These are phyloP conservation scores for Hippocampus abdominalis DNA, from an alignment of 2,113 vertebrate genomes.

Conservation along the genomic window DNA sequence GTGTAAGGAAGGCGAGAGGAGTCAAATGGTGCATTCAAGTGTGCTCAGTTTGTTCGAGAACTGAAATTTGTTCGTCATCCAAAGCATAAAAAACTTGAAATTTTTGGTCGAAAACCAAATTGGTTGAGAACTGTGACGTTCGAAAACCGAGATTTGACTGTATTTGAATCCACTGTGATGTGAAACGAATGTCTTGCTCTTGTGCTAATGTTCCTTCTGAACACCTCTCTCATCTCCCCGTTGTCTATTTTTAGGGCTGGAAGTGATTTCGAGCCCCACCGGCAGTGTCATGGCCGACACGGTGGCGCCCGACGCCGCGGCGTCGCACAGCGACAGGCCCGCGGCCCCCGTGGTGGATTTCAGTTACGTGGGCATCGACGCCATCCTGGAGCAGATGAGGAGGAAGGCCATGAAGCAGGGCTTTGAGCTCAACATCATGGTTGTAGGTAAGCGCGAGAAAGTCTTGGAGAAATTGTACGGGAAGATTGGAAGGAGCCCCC, in stretches of 20 bases:
- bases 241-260: conserved; percentile 56
- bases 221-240: background rate
- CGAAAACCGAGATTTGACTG: too few relatives aligned
- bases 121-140: too few relatives aligned
- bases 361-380: conserved; percentile 94
- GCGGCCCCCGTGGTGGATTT: conserved; percentile 76
- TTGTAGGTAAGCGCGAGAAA: conserved; percentile 58
- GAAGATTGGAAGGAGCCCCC: too few relatives aligned
- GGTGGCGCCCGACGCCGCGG: conserved; percentile 51
- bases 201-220: background rate
- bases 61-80: too few relatives aligned
- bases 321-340: conserved; percentile 70
- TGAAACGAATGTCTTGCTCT: background rate
- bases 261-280: conserved; percentile 68
- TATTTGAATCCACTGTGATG: too few relatives aligned
- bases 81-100: too few relatives aligned
- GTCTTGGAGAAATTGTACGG: too few relatives aligned
- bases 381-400: conserved; percentile 98
- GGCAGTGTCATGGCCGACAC: conserved; percentile 82
- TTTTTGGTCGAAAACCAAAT: too few relatives aligned
- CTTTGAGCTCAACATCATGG: conserved; percentile 97
- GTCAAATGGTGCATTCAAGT: too few relatives aligned
- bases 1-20: too few relatives aligned
- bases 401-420: conserved; percentile 98
- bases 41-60: too few relatives aligned